Evolutionary conservation across 2,888 invertebrate genomes (phyloP), one percentile per base, ranked within the genome.

Genomic region (Malthinus flaveolus): DNA sequence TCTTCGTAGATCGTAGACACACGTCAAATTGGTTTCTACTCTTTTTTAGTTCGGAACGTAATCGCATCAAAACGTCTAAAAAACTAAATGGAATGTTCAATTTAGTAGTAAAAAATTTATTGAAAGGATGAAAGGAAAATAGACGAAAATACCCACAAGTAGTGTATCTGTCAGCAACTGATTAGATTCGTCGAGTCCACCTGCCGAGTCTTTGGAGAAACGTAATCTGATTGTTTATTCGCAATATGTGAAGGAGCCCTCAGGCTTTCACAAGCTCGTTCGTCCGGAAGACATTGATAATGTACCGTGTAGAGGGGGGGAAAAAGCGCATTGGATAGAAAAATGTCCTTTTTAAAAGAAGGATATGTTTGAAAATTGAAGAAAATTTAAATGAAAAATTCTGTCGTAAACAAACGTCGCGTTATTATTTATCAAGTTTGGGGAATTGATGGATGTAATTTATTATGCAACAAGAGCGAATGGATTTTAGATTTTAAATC

Each of bases 161-260:
- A 49, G 36, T 53, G 50, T 35, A 37, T 13, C 49, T 57, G 61
- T 55, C 57, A 57, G 57, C 31, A 32, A 11, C 54, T 63, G 64
- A 64, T 63, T 63, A 63, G 59, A 62, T 56, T 54, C 56, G 59
- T 49, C 50, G 45, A 55, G 54, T 56, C 61, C 59, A 56, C 58
- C 59, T 55, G 56, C 47, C 42, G 42, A 54, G 50, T 47, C 39
- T 51, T 59, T 46, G 57, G 56, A n/a, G n/a, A 61, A 56, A 65
- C 59, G 63, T 63, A 66, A 67, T 68, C 66, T 64, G 61, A 65
- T 67, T 65, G 64, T 68, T 67, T 67, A 62, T 66, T 66, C 63
- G 61, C 66, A 65, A 66, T 68, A 64, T 61, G 65, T 62, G 64
- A 64, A 42, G 39, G 53, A 37, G 44, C 56, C 59, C 33, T 49